Conservation (phyloP, 2,888 invertebrate species). For the Lycophotia porphyrea region DNA sequence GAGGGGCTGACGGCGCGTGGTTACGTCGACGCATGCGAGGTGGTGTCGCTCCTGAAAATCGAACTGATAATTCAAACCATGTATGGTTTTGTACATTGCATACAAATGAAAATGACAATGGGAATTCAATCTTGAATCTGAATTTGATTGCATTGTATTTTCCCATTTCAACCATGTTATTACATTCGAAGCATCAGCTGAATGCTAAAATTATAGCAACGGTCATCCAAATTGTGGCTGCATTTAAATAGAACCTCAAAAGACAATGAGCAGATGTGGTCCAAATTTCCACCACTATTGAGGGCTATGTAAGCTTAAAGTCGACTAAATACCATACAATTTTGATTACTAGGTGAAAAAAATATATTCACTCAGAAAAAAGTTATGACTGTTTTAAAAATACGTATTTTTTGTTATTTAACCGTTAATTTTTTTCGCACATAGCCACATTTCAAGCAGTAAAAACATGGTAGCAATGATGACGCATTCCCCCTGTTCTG, state of each 20-base stretch:
- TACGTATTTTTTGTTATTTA: no score
- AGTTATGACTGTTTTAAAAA: no score
- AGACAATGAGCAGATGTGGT: no score
- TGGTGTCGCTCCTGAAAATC: conserved; percentile 84
- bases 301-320: no score
- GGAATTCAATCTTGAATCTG: neutral
- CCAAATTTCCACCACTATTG: no score
- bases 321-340: no score
- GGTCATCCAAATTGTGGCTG: neutral
- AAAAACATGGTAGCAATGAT: no score
- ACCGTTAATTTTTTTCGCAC: no score
- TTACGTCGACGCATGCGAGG: conserved; percentile 84
- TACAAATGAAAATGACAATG: neutral
- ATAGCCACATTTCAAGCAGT: no score
- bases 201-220: neutral
- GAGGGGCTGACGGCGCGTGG: conserved; percentile 84
- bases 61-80: conserved; percentile 30
- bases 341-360: no score
- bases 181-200: neutral
- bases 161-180: neutral
- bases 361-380: no score
- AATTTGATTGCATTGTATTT: neutral
- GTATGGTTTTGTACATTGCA: neutral
- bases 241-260: neutral
- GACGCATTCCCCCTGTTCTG: no score